Evolutionary conservation across 2,888 invertebrate species (phyloP).

Genomic region (Pseudococcus longispinus): DNA sequence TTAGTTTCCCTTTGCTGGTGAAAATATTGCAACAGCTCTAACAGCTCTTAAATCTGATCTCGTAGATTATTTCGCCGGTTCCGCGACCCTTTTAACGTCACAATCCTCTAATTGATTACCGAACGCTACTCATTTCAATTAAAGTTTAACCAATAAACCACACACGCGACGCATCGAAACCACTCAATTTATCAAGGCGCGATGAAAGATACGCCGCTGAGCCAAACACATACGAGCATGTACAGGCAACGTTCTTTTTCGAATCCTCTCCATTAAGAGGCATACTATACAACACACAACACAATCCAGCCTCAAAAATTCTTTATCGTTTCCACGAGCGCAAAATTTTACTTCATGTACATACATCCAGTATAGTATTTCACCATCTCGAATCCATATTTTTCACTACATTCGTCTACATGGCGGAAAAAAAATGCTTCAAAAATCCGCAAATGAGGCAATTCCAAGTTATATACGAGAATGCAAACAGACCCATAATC

Average conservation of each 20-base stretch:
- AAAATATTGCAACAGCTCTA: background rate
- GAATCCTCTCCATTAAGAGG: background rate
- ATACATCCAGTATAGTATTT: background rate
- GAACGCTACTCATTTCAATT: background rate
- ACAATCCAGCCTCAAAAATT: background rate
- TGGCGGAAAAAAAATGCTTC: background rate
- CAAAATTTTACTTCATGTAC: background rate
- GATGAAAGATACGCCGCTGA: background rate
- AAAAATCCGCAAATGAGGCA: background rate
- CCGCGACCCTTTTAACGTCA: background rate
- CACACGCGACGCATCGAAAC: background rate
- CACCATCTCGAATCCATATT: background rate
- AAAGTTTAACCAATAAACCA: constrained; percentile 10
- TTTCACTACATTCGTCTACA: background rate
- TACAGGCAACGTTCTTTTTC: background rate
- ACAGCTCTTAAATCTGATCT: background rate
- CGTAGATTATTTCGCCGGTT: background rate
- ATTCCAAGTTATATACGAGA: background rate
- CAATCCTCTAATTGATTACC: background rate
- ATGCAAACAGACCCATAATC: background rate
- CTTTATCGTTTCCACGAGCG: background rate
- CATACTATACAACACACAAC: background rate
- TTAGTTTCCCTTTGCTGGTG: background rate
- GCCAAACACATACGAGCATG: background rate
- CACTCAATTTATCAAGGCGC: background rate